Evolutionary conservation across 2,113 vertebrate genomes (phyloP), one percentile per base, ranked within the genome.

Genomic region (Equus quagga): DNA sequence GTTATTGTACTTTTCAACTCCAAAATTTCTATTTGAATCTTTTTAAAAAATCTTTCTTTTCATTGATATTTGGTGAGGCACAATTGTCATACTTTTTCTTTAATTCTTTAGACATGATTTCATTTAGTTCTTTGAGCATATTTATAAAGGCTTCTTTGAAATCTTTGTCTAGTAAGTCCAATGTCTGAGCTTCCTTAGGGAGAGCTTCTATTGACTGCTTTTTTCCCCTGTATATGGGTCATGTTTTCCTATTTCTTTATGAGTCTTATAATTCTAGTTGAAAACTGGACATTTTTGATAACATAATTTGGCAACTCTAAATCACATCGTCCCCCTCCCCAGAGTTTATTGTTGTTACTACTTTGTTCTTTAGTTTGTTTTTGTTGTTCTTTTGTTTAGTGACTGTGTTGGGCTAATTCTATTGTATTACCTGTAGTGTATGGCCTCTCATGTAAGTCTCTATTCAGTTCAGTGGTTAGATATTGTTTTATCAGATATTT

Each of bases 401-500:
- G 46, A 85, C 31, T 85, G 91, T 72, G 92, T 36, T 79, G 36
- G 24, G 49, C n/a, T 89, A 73, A 62, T 84, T 88, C 44, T 89
- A 46, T 31, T 89, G 44, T 85, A 80, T 51, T 97, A 5, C 26
- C 36, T 89, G 15, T 85, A 60, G 18, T 75, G 54, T 81, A 21
- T 81, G 60, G 24, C 23, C 36, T 41, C 36, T 41, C 82, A 44
- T 51, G 19, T 56, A 91, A 86, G n/a, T 81, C 44, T 87, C 80
- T 73, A 70, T 12, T 82, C 28, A 90, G 36, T 54, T 67, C 69
- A 76, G 31, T 54, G 19, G 82, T 80, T 51, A 89, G 44, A 46
- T 78, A 76, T 70, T 93, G 84, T 69, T 87, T 97, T 64, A 41
- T 81, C 58, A 72, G 21, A 24, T 86, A 82, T 90, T 85, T 85